A percentile compares a stretch with the other conserved stretches of the same genome.
Evolutionary conservation across 2,888 invertebrate genomes (phyloP).

Genomic region (Choristoneura rosaceana): DNA sequence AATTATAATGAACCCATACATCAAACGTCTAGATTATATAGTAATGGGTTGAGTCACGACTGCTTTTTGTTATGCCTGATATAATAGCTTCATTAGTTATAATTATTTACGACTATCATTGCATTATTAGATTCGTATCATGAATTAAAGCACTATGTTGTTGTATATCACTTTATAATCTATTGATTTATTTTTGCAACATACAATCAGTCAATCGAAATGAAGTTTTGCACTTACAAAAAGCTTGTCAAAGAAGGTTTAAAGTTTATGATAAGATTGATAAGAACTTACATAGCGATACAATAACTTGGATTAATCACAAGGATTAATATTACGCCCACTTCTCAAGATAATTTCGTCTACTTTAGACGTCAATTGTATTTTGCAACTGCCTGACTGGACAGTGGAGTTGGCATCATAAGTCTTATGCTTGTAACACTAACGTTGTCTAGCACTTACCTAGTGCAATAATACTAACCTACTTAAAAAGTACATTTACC

Average conservation of each 20-base stretch:
- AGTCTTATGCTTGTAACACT: neutral
- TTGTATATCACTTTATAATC: constrained; percentile 6
- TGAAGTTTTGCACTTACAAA: neutral
- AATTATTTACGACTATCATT: constrained; percentile 23
- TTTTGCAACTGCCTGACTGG: neutral
- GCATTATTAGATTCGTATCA: constrained; percentile 14
- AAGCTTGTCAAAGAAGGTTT: neutral
- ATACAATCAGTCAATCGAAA: neutral
- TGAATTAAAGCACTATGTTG: constrained; percentile 6
- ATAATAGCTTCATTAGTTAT: constrained; percentile 35
- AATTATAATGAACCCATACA: constrained; percentile 19
- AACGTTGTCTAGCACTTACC: neutral
- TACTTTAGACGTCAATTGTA: neutral
- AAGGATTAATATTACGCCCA: too few relatives aligned
- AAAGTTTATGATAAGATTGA: neutral
- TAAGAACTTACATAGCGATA: neutral
- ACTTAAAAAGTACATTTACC: neutral
- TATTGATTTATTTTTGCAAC: constrained; percentile 12
- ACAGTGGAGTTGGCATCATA: neutral
- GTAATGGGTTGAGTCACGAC: constrained; percentile 30
- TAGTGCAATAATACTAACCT: neutral
- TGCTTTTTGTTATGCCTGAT: constrained; percentile 24
- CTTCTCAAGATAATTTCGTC: too few relatives aligned
- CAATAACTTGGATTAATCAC: too few relatives aligned
- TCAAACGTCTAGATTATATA: constrained; percentile 18